Conservation (phyloP, 2,888 invertebrate genomes). For the Yponomeuta sedellus region DNA sequence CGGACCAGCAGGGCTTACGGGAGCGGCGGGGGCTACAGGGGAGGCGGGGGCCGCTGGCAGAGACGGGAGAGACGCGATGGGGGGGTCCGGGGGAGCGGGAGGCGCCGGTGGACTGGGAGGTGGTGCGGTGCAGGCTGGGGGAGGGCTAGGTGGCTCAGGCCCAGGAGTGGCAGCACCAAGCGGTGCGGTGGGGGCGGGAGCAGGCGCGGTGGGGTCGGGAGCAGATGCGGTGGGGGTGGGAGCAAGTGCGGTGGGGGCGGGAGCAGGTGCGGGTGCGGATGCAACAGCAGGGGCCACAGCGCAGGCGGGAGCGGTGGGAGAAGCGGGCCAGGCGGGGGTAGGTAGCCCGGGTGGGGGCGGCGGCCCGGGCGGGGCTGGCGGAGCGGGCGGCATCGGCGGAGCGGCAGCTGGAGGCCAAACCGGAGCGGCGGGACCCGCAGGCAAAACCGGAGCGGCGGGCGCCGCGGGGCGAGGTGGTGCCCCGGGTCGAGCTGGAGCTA, state of each 20-base stretch:
- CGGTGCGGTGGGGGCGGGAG: not conserved
- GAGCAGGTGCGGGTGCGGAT: not conserved
- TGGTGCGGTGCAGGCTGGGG: too few relatives aligned
- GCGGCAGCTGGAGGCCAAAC: not conserved
- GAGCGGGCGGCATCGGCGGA: not conserved
- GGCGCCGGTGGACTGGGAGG: not conserved
- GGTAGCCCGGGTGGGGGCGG: not conserved
- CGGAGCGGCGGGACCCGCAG: not conserved
- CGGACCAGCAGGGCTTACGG: not conserved
- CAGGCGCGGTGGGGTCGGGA: too few relatives aligned
- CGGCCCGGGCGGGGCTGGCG: not conserved
- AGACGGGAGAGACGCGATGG: not conserved
- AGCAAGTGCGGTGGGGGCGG: not conserved
- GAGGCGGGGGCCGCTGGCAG: not conserved
- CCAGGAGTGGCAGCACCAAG: too few relatives aligned
- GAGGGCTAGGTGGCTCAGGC: too few relatives aligned
- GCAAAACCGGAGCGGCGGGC: not conserved
- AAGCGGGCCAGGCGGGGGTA: not conserved
- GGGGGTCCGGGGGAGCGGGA: not conserved
- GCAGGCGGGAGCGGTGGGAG: not conserved
- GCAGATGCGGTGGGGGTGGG: not conserved
- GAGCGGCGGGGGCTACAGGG: too few relatives aligned
- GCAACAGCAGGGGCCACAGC: not conserved
- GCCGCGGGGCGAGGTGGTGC: too few relatives aligned
- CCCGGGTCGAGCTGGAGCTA: too few relatives aligned